Percentiles rank a stretch among this genome's conserved stretches.
Conservation (phyloP, 1,140 invertebrate genomes). For the Solenopsis fugax region DNA sequence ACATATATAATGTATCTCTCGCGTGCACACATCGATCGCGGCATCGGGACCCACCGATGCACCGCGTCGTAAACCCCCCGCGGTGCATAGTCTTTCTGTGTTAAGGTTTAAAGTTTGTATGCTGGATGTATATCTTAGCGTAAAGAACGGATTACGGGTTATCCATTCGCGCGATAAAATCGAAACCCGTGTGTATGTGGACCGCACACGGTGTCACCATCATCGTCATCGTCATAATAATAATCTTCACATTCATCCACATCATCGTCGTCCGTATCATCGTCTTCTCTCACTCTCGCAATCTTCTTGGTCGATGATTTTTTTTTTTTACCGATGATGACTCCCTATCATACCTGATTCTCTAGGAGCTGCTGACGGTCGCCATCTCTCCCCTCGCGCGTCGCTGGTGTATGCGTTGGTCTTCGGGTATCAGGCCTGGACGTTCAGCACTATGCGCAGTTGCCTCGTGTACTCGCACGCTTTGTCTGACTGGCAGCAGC, state of each 20-base stretch:
- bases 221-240: neutral
- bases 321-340: conserved; percentile 48
- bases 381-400: conserved; percentile 16
- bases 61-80: conserved; percentile 38
- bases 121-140: conserved; percentile 57
- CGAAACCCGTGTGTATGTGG: conserved; percentile 59
- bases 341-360: conserved; percentile 47
- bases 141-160: conserved; percentile 63
- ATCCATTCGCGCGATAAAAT: conserved; percentile 61
- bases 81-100: conserved; percentile 38
- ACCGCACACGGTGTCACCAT: conserved; percentile 52
- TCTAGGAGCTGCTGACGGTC: conserved; percentile 45
- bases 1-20: conserved; percentile 51
- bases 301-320: conserved; percentile 18
- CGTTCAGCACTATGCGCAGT: conserved; percentile 88
- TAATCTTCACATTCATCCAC: conserved; percentile 7
- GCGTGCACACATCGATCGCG: conserved; percentile 58
- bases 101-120: conserved; percentile 56
- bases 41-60: conserved; percentile 62
- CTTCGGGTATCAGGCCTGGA: conserved; percentile 86
- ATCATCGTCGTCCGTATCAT: conserved; percentile 34
- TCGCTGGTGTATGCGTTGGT: neutral
- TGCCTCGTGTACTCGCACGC: conserved; percentile 83
- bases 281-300: neutral
- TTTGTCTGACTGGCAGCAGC: conserved; percentile 76